Evolutionary conservation across 2,888 invertebrate genomes (phyloP), one percentile per base, ranked within the genome.

Genomic region (Polydrusus cervinus): DNA sequence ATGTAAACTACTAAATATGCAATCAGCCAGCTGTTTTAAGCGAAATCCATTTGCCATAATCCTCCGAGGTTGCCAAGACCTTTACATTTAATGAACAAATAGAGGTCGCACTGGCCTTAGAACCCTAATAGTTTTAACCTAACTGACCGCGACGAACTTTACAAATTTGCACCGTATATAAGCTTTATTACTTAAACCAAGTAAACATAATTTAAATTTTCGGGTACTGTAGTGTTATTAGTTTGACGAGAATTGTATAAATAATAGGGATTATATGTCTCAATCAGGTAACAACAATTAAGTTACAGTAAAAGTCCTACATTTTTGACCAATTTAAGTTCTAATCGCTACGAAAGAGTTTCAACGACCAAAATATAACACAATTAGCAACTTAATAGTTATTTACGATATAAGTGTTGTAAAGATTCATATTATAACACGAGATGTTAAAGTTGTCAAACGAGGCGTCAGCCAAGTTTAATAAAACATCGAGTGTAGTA

Each of bases 1-100:
- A 76, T 70, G 76, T 74, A 76, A 76, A 76, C 76, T 76, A 76
- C 70, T 76, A 73, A 76, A 76, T 76, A 76, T 76, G 76, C 76
- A 73, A 70, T 73, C 70, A 62, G 49, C 73, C 73, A 69, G 72
- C 70, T 73, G 69, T 70, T 73, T 69, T 73, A 73, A 73, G 65
- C 70, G 65, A 61, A 76, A 76, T 76, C 76, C 76, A 76, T 76
- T 76, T 73, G 73, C 76, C 62, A 62, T 76, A 76, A 76, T 76
- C 76, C 76, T 53, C 45, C 13, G 72, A 70, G 73, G 70, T 73
- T 66, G 60, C 70, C 70, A 70, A 60, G 72, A 76, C 72, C 76
- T 76, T 75, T 76, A 76, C 69, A 51, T 76, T 76, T 76, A 76
- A 73, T 72, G 76, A 76, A 76, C 76, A 76, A 76, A 73, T 76